A percentile compares a stretch with the other conserved stretches of the same genome.
phyloP scores from a whole-genome alignment of 2,797 vertebrate species.

The Mus caroli region DNA sequence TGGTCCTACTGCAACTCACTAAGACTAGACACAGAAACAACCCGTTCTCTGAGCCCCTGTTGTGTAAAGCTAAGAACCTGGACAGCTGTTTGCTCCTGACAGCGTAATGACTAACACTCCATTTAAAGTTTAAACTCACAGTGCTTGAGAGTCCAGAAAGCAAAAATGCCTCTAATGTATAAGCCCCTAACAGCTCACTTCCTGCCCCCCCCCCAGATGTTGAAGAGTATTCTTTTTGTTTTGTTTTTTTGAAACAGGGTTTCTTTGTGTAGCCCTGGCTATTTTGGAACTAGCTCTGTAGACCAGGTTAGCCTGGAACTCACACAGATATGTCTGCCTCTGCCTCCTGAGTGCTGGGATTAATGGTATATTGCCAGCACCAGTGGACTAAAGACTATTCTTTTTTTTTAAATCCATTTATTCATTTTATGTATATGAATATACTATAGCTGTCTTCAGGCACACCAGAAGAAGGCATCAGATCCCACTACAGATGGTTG shows the following conservation, averaged over 20 bases:
- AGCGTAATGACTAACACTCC: not conserved
- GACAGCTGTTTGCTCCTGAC: not conserved
- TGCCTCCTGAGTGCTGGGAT: not conserved
- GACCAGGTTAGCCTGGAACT: not conserved
- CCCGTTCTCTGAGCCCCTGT: not conserved
- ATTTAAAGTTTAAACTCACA: not conserved
- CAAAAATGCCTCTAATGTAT: not conserved
- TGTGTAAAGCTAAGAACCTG: not conserved
- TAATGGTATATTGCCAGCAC: not conserved
- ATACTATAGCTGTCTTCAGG: too few relatives aligned
- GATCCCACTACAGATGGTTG: too few relatives aligned
- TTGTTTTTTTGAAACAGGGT: not conserved
- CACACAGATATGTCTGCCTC: not conserved
- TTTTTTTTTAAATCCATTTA: too few relatives aligned
- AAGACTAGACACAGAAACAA: not conserved
- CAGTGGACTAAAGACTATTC: not conserved
- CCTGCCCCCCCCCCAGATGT: too few relatives aligned
- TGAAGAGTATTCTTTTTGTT: not conserved
- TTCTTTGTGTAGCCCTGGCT: not conserved
- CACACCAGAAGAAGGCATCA: too few relatives aligned
- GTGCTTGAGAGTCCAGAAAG: not conserved
- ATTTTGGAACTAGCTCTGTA: not conserved
- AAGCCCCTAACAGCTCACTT: not conserved
- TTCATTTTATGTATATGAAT: too few relatives aligned
- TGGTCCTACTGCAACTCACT: rapidly evolving